These are phyloP conservation scores for Heliconius charithonia DNA, from an alignment of 2,888 invertebrate genomes.

Conservation along the genomic window DNA sequence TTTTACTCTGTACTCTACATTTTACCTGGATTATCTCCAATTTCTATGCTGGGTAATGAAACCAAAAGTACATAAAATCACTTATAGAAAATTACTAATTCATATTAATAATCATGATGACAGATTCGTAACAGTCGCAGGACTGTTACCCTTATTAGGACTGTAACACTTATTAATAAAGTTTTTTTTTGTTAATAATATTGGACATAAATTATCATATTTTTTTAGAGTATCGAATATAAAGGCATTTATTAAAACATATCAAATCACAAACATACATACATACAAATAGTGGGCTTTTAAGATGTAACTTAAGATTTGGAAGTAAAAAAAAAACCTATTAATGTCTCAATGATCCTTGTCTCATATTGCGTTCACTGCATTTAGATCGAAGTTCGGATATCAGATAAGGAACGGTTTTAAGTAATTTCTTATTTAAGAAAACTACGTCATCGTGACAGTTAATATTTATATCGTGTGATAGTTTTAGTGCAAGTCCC, in stretches of 20 bases:
- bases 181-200: neutral
- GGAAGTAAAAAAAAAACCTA: constrained; percentile 52
- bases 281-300: constrained; percentile 25
- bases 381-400: constrained; percentile 72
- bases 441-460: constrained; percentile 8
- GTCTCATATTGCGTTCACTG: constrained; percentile 63
- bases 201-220: neutral
- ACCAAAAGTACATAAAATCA: neutral
- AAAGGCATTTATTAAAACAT: constrained; percentile 11
- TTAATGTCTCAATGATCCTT: constrained; percentile 65
- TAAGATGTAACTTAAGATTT: constrained; percentile 37
- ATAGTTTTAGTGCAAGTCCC: neutral
- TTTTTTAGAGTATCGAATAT: neutral
- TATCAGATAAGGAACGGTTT: constrained; percentile 69
- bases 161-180: neutral
- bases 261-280: constrained; percentile 28
- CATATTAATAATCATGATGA: neutral
- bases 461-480: neutral
- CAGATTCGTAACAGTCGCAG: neutral
- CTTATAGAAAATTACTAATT: neutral
- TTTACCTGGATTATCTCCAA: neutral
- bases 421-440: constrained; percentile 70
- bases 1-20: neutral
- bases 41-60: too few relatives aligned
- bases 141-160: too few relatives aligned